Percentiles rank a stretch among this genome's conserved stretches.
Evolutionary conservation across 2,113 vertebrate species (phyloP).

Genomic region (Clarias gariepinus): DNA sequence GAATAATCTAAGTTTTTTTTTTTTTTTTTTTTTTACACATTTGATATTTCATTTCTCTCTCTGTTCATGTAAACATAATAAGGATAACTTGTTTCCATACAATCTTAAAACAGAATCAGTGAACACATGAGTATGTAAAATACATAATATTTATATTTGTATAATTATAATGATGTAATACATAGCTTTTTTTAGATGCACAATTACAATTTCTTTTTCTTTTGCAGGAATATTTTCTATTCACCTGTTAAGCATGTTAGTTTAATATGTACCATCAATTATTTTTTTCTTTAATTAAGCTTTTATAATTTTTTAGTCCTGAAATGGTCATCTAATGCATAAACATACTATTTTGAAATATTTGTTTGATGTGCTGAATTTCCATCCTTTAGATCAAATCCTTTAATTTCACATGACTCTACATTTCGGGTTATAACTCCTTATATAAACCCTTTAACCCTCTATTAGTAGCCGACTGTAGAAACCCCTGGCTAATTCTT

Average conservation of each 20-base stretch:
- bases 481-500: background rate
- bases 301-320: background rate
- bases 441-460: background rate
- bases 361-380: background rate
- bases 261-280: background rate
- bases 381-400: background rate
- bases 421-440: background rate
- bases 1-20: background rate
- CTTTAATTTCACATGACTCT: background rate
- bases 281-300: background rate
- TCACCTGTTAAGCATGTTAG: background rate
- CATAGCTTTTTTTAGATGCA: background rate
- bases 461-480: background rate
- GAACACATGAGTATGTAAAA: background rate
- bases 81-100: background rate
- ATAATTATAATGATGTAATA: background rate
- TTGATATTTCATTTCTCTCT: background rate
- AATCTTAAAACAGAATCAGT: background rate
- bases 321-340: background rate
- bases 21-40: background rate
- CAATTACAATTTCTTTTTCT: background rate
- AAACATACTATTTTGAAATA: background rate
- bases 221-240: background rate
- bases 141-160: background rate
- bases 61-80: slow-evolving; percentile 10